Evolutionary conservation across 2,888 invertebrate genomes (phyloP).

Genomic region (Drosophila peninsularis): DNA sequence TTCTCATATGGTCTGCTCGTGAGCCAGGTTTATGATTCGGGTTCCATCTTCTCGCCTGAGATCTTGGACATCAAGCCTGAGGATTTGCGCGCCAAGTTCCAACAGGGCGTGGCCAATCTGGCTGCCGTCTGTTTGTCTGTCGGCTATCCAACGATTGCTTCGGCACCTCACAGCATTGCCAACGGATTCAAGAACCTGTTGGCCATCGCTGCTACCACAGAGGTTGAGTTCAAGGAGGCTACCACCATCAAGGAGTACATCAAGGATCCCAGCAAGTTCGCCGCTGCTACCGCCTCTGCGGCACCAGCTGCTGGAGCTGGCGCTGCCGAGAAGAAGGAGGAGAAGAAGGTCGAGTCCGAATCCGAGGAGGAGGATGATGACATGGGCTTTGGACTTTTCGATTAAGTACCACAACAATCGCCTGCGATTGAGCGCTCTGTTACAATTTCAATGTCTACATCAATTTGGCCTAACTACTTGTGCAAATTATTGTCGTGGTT

Average conservation of each 20-base stretch:
- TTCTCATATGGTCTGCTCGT: slow-evolving; percentile 99
- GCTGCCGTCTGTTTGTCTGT: slow-evolving; percentile 96
- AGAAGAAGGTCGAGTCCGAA: slow-evolving; percentile 92
- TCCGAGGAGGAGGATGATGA: slow-evolving; percentile 93
- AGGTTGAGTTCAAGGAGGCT: slow-evolving; percentile 97
- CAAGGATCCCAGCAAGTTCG: slow-evolving; percentile 98
- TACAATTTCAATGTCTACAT: slow-evolving; percentile 48
- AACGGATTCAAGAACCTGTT: slow-evolving; percentile 99
- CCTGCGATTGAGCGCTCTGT: slow-evolving; percentile 21
- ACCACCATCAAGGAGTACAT: slow-evolving; percentile 95
- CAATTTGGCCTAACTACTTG: slow-evolving; percentile 19
- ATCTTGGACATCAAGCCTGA: slow-evolving; percentile 99
- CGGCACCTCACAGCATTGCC: slow-evolving; percentile 98
- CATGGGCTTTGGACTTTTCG: slow-evolving; percentile 98
- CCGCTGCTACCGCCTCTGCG: slow-evolving; percentile 87
- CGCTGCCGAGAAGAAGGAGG: slow-evolving; percentile 88
- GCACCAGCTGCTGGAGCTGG: slow-evolving; percentile 87
- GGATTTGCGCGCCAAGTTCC: slow-evolving; percentile 95
- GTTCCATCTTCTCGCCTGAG: slow-evolving; percentile 98
- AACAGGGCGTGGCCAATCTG: slow-evolving; percentile 96
- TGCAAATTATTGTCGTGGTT: slow-evolving; percentile 84
- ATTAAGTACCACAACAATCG: slow-evolving; percentile 86
- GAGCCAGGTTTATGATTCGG: slow-evolving; percentile 98
- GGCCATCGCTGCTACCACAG: slow-evolving; percentile 98
- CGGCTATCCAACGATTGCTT: slow-evolving; percentile 98